Base-by-base conservation (phyloP, 2,797 vertebrate species). In the Rhinatrema bivittatum region DNA sequence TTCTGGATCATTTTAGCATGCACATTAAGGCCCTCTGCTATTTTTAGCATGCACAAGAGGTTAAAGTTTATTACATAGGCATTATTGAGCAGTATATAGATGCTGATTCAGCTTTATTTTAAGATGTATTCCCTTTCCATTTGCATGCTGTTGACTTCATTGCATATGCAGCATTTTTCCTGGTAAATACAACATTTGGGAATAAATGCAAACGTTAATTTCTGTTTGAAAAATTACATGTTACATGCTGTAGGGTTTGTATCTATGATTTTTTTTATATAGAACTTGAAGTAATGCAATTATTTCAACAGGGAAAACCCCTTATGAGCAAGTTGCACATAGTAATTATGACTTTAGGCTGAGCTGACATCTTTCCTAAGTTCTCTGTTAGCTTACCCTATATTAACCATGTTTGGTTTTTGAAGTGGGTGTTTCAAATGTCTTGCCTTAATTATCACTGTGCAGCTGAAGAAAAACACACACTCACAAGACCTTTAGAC, bases 311-410 rank as follows among this genome's bases (percentile, higher is more conserved):
- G 37, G 55, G 51, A 70, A 81, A 63, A 56, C 44, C 46, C 69
- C 60, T 67, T 50, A 56, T 64, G 60, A 67, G 45, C 51, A 56
- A 44, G 26, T 53, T 57, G 53, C 59, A 65, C 57, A 55, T 46
- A 61, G 39, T 76, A 79, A 79, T 79, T 78, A 75, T 62, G 62
- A 60, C 75, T 71, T 69, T 68, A 70, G 63, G 55, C 63, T 43
- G 44, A 62, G 46, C 38, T 74, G 54, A 72, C 58, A 73, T 65
- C 63, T 59, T 66, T 63, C 49, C 48, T 58, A 65, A 70, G 50
- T 76, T 73, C 45, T 54, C 42, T 12, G 27, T 63, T 73, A 56
- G 59, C 52, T 67, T 65, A 68, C 53, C 60, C 52, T 70, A 36
- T 66, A 72, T 77, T 76, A 77, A 68, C 37, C 54, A 50, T 49